Evolutionary conservation across 92 coral and sea anemone species (phyloP).

Genomic region (Montipora capitata): DNA sequence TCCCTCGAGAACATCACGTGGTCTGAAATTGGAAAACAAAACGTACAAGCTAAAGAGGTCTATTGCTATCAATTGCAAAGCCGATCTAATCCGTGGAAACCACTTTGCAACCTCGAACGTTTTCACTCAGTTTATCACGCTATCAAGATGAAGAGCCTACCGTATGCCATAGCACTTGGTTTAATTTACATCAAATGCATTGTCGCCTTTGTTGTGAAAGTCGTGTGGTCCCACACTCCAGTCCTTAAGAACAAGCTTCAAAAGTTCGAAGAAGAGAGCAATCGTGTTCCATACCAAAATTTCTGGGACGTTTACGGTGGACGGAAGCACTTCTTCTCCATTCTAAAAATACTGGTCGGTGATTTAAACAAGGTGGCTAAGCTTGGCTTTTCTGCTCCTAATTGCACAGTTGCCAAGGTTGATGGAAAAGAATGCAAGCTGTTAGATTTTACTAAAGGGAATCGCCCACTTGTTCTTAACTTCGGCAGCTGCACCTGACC

Average conservation of each 20-base stretch:
- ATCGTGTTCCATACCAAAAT: not conserved
- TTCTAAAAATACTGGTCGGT: not conserved
- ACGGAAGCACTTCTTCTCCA: not conserved
- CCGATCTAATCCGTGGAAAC: not conserved
- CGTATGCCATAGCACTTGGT: not conserved
- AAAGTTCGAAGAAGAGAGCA: not conserved
- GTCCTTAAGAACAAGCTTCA: not conserved
- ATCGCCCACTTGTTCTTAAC: constrained; percentile 79
- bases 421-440: constrained; percentile 57
- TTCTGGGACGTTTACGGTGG: not conserved
- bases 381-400: constrained; percentile 72
- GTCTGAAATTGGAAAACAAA: too few species aligned
- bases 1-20: too few species aligned
- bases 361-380: constrained; percentile 25
- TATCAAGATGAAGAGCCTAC: not conserved
- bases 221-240: not conserved
- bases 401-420: constrained; percentile 51
- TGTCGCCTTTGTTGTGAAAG: not conserved
- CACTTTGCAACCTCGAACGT: not conserved
- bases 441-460: constrained; percentile 61
- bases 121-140: not conserved
- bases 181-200: not conserved
- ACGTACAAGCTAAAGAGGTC: too few species aligned
- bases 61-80: not conserved
- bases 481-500: constrained; percentile 88